Percentiles rank a stretch among this genome's conserved stretches.
Evolutionary conservation across 2,797 vertebrate genomes (phyloP).

Genomic region (Potorous gilbertii): DNA sequence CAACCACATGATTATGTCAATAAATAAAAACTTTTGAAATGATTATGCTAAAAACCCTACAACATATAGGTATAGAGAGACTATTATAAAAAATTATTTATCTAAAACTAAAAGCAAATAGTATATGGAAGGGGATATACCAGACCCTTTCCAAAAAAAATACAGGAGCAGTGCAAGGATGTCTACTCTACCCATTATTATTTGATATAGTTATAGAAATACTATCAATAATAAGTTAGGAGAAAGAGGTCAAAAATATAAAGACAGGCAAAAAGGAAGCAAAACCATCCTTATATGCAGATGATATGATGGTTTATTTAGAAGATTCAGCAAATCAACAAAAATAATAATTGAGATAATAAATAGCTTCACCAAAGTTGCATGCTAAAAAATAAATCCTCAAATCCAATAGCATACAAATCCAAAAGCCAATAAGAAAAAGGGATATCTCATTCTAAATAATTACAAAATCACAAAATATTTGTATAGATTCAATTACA

Average conservation of each 20-base stretch:
- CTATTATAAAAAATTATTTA: background rate
- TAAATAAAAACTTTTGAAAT: background rate
- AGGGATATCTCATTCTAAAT: background rate
- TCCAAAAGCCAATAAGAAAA: background rate
- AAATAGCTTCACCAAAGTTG: background rate
- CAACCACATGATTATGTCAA: background rate
- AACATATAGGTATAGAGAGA: background rate
- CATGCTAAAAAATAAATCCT: background rate
- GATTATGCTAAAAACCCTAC: background rate
- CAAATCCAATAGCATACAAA: background rate
- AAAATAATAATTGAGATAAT: background rate
- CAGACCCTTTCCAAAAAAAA: background rate
- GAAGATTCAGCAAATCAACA: background rate
- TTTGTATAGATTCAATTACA: background rate
- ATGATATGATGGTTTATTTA: background rate
- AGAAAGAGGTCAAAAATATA: background rate
- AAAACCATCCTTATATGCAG: background rate
- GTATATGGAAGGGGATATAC: background rate
- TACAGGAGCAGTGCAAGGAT: background rate
- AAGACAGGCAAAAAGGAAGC: background rate
- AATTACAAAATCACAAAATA: background rate
- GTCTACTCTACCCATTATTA: background rate
- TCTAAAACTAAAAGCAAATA: background rate
- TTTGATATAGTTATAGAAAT: background rate
- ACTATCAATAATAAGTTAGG: background rate